Evolutionary conservation across 2,888 invertebrate species (phyloP).

Genomic region (Drosophila colorata): DNA sequence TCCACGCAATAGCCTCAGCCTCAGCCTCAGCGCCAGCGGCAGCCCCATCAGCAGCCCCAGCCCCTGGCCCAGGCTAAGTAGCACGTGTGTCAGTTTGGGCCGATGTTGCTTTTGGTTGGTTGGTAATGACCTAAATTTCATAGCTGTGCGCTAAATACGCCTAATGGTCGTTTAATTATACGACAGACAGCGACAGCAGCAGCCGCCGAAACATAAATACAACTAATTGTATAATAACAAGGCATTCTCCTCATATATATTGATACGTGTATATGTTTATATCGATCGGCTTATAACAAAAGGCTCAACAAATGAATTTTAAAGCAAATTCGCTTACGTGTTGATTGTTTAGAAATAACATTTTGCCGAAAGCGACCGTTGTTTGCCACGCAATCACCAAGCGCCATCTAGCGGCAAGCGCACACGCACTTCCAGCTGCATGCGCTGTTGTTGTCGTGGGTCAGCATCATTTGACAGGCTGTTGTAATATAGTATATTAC

Average conservation of each 20-base stretch:
- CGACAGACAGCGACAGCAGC: slow-evolving; percentile 62
- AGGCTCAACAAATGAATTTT: slow-evolving; percentile 39
- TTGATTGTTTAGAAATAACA: slow-evolving; percentile 31
- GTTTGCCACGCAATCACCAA: slow-evolving; percentile 5
- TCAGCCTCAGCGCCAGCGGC: slow-evolving; percentile 19
- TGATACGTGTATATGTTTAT: slow-evolving; percentile 24
- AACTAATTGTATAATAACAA: slow-evolving; percentile 78
- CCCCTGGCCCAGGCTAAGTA: slow-evolving; percentile 22
- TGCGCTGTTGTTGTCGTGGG: slow-evolving; percentile 23
- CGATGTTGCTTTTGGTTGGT: slow-evolving; percentile 42
- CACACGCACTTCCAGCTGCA: slow-evolving; percentile 21
- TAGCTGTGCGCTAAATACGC: slow-evolving; percentile 69
- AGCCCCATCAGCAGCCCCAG: slow-evolving; percentile 20
- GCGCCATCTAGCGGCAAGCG: slow-evolving; percentile 35
- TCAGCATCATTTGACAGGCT: slow-evolving; percentile 1
- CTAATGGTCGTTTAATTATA: slow-evolving; percentile 80
- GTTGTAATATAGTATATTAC: too few relatives aligned
- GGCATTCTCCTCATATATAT: slow-evolving; percentile 44
- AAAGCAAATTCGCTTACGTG: slow-evolving; percentile 33
- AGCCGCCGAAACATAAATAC: slow-evolving; percentile 65
- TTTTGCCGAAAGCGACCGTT: background rate
- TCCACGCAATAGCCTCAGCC: slow-evolving; percentile 44
- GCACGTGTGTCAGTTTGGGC: slow-evolving; percentile 75
- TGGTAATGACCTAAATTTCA: slow-evolving; percentile 82
- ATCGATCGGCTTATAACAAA: slow-evolving; percentile 41